Evolutionary conservation across 1,140 invertebrate genomes (phyloP), one percentile per base, ranked within the genome.

Genomic region (Zaprionus davidi): DNA sequence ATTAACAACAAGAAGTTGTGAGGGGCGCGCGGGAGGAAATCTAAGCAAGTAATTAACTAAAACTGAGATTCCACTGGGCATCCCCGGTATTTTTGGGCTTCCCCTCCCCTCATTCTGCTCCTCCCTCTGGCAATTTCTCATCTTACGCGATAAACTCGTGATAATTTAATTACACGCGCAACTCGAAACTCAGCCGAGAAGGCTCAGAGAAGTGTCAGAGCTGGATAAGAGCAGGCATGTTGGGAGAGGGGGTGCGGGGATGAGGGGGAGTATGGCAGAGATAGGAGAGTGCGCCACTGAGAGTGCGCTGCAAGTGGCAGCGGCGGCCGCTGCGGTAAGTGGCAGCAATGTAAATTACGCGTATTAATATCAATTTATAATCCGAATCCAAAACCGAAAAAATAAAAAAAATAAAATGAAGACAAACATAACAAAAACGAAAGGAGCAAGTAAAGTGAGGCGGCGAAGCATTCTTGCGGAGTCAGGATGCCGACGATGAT

Each of bases 331-430:
- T 66, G 66, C 38, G 66, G 76, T 79, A 81, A 81, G 79, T 81
- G 79, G 76, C 79, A 79, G 71, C 76, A 78, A 81, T 78, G 79
- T 81, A 81, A 81, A 81, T 81, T 81, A 79, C 79, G 68, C 79
- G 73, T 81, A 81, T 81, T 81, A 76, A 81, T 81, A 81, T 79
- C 73, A 79, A 81, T 81, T 81, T 81, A 81, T 81, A 81, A 79
- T 81, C 79, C 69, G 69, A 71, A 79, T 71, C 62, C 67, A 67
- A 76, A 81, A 71, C 73, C 71, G 41, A 75, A 71, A 78, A 28
- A 28, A 22, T n/a, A 51, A 51, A 38, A 36, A 66, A 22, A 46
- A 65, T 28, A 6, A 28, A 34, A 34, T 3, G 31, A 34, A 34
- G 9, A 34, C 31, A 53, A 49, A 58, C 12, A 31, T n/a, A 36